These are phyloP conservation scores for Gallirallus australis DNA, from an alignment of 2,797 vertebrate species.

Conservation along the genomic window DNA sequence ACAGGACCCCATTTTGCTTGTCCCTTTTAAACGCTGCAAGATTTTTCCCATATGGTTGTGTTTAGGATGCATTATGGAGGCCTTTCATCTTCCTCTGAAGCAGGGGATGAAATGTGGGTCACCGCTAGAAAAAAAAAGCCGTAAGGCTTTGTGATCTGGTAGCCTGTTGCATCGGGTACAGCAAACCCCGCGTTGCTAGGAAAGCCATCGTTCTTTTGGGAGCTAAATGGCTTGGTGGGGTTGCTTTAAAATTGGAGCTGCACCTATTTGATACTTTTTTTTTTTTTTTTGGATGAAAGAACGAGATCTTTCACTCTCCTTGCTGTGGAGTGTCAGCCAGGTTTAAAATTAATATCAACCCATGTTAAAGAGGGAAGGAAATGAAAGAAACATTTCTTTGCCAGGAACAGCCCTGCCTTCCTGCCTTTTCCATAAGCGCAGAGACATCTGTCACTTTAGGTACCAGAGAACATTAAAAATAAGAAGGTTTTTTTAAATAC, in stretches of 20 bases:
- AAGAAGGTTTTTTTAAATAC: slow-evolving; percentile 41
- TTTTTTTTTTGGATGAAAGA: slow-evolving; percentile 19
- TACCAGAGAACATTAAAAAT: slow-evolving; percentile 50
- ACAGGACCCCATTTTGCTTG: background rate
- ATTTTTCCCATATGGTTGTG: slow-evolving; percentile 47
- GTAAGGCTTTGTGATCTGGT: background rate
- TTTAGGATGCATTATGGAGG: slow-evolving; percentile 47
- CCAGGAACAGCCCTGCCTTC: slow-evolving; percentile 45
- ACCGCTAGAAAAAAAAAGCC: background rate
- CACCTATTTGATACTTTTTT: background rate
- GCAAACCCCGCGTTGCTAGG: background rate
- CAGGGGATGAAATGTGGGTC: slow-evolving; percentile 28
- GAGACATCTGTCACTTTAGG: slow-evolving; percentile 51
- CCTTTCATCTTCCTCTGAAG: slow-evolving; percentile 53
- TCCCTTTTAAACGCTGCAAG: background rate
- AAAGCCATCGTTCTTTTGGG: slow-evolving; percentile 20
- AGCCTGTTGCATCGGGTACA: background rate
- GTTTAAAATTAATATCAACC: slow-evolving; percentile 55
- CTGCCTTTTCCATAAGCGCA: slow-evolving; percentile 40
- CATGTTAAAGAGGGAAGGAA: slow-evolving; percentile 26
- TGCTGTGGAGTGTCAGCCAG: background rate
- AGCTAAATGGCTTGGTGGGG: background rate
- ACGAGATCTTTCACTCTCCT: slow-evolving; percentile 27
- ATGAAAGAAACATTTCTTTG: slow-evolving; percentile 65
- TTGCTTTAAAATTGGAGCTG: slow-evolving; percentile 36